Evolutionary conservation across 2,113 vertebrate genomes (phyloP).

Genomic region (Lepus timidus): DNA sequence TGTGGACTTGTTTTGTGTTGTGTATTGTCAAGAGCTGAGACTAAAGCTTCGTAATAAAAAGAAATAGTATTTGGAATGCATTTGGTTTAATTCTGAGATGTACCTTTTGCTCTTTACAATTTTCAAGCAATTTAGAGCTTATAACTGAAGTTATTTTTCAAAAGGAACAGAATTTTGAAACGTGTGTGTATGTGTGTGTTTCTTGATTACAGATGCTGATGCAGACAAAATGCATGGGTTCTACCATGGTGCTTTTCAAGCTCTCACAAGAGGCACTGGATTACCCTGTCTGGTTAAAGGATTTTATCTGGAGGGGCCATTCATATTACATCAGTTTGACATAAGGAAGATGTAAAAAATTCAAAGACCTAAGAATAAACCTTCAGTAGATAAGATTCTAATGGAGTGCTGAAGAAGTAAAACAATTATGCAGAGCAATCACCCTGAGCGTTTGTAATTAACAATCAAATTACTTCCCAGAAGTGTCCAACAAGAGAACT

Average conservation of each 20-base stretch:
- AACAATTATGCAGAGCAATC: conserved; percentile 80
- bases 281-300: conserved; percentile 53
- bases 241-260: background rate
- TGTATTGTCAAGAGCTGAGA: conserved; percentile 64
- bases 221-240: conserved; percentile 31
- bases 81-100: conserved; percentile 66
- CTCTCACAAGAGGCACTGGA: conserved; percentile 18
- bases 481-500: conserved; percentile 85
- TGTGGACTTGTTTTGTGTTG: conserved; percentile 65
- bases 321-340: conserved; percentile 63
- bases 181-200: background rate
- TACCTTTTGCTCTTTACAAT: conserved; percentile 62
- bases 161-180: conserved; percentile 51
- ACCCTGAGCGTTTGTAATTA: conserved; percentile 83
- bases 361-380: conserved; percentile 80
- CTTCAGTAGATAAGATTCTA: conserved; percentile 72
- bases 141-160: conserved; percentile 50
- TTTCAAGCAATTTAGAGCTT: conserved; percentile 33
- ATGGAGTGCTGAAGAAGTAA: conserved; percentile 74
- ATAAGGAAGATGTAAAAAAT: conserved; percentile 75
- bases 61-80: conserved; percentile 54
- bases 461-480: conserved; percentile 83
- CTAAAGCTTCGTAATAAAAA: conserved; percentile 44
- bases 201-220: conserved; percentile 32
- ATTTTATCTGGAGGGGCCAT: conserved; percentile 59